A percentile compares a stretch with the other conserved stretches of the same genome.
These are phyloP conservation scores for Phania funesta DNA, from an alignment of 2,888 invertebrate genomes.

Conservation along the genomic window DNA sequence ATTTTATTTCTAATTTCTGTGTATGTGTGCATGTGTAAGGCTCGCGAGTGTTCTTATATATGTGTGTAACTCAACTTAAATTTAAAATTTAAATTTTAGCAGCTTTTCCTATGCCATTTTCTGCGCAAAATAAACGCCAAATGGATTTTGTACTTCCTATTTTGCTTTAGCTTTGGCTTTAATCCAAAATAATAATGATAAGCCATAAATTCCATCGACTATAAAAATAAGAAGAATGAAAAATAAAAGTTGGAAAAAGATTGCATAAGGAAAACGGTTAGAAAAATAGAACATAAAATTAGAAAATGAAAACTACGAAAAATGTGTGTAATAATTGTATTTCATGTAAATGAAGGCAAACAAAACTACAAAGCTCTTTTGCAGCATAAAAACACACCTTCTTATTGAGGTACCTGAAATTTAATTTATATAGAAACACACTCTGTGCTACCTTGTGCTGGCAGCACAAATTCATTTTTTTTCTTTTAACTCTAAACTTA, in stretches of 20 bases:
- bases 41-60: neutral
- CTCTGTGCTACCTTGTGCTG: slow-evolving; percentile 1
- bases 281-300: slow-evolving; percentile 51
- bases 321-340: slow-evolving; percentile 60
- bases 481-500: neutral
- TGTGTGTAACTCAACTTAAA: neutral
- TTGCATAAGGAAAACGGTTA: slow-evolving; percentile 1
- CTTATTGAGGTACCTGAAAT: slow-evolving; percentile 15
- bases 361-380: neutral
- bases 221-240: slow-evolving; percentile 14
- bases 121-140: slow-evolving; percentile 47
- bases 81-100: slow-evolving; percentile 31
- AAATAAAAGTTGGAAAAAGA: neutral
- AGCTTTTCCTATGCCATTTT: slow-evolving; percentile 33
- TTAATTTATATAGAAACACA: neutral
- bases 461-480: neutral
- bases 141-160: slow-evolving; percentile 63
- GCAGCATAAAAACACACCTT: neutral
- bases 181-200: slow-evolving; percentile 68
- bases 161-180: slow-evolving; percentile 60
- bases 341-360: slow-evolving; percentile 55
- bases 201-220: slow-evolving; percentile 68
- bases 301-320: slow-evolving; percentile 49
- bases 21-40: neutral
- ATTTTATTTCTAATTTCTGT: slow-evolving; percentile 54